Percentiles rank a stretch among this genome's conserved stretches.
Conservation (phyloP, 2,888 invertebrate species). For the Melipona beecheii region DNA sequence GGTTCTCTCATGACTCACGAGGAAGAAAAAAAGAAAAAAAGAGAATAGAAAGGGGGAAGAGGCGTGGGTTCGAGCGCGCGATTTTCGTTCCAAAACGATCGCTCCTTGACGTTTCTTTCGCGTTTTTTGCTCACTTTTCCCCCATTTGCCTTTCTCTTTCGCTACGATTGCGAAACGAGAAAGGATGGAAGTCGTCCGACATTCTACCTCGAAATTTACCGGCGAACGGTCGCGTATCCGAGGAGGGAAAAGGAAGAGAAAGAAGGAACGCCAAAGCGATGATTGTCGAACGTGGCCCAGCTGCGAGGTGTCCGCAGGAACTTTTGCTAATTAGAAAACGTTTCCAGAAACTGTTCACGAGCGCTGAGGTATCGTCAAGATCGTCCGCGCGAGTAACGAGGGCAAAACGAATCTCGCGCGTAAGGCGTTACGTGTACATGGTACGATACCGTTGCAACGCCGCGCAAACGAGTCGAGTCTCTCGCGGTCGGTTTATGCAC, state of each 20-base stretch:
- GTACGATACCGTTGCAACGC: not conserved
- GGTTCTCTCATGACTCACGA: constrained; percentile 51
- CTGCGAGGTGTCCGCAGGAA: constrained; percentile 37
- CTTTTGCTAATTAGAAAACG: constrained; percentile 48
- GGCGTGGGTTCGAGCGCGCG: constrained; percentile 21
- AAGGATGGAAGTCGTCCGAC: constrained; percentile 9
- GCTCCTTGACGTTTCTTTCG: constrained; percentile 25
- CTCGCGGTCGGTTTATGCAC: not conserved
- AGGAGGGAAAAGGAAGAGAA: not conserved
- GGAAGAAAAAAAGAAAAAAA: constrained; percentile 35
- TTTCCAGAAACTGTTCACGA: constrained; percentile 4
- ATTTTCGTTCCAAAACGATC: constrained; percentile 52
- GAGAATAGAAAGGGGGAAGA: constrained; percentile 52
- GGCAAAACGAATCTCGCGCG: constrained; percentile 4
- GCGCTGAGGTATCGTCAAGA: not conserved
- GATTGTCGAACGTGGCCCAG: constrained; percentile 37
- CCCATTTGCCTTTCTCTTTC: constrained; percentile 38
- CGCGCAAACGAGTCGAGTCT: not conserved
- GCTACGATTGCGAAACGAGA: constrained; percentile 15
- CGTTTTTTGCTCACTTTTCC: constrained; percentile 17
- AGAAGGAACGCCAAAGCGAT: not conserved
- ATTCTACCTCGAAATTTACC: constrained; percentile 37
- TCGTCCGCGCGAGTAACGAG: not conserved
- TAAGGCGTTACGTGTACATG: not conserved
- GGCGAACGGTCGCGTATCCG: constrained; percentile 24